These are phyloP conservation scores for Epinotia nisella DNA, from an alignment of 2,888 invertebrate species.

Conservation along the genomic window DNA sequence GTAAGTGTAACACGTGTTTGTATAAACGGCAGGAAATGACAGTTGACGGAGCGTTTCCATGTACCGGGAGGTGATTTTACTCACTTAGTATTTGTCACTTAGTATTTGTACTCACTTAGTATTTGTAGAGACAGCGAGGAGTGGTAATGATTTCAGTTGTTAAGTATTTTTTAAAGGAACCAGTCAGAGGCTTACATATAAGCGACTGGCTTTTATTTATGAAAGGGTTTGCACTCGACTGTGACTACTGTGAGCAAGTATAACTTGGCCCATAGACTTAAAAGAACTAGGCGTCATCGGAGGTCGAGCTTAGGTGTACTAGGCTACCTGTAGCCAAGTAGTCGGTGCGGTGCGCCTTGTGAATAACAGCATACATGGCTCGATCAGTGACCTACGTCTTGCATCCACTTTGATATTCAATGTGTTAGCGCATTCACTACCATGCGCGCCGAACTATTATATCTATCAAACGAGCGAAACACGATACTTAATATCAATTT, in stretches of 20 bases:
- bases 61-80: constrained; percentile 2
- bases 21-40: constrained; percentile 3
- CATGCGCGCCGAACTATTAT: background rate
- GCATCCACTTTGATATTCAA: background rate
- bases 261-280: too few species aligned
- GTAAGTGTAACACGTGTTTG: background rate
- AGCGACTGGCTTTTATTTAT: too few species aligned
- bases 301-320: too few species aligned
- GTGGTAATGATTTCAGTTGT: constrained; percentile 1
- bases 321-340: too few species aligned
- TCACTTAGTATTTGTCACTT: background rate
- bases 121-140: background rate
- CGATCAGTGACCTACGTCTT: background rate
- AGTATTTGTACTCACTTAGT: background rate
- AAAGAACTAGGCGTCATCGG: too few species aligned
- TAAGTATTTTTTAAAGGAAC: background rate
- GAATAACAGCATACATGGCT: background rate
- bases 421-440: background rate
- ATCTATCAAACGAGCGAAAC: background rate
- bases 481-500: background rate
- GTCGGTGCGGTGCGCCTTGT: background rate
- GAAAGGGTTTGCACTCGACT: background rate
- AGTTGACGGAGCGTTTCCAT: background rate
- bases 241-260: too few species aligned
- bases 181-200: background rate